Percentiles rank a stretch among this genome's conserved stretches.
These are phyloP conservation scores for Ceratina calcarata DNA, from an alignment of 1,140 invertebrate genomes.

Conservation along the genomic window DNA sequence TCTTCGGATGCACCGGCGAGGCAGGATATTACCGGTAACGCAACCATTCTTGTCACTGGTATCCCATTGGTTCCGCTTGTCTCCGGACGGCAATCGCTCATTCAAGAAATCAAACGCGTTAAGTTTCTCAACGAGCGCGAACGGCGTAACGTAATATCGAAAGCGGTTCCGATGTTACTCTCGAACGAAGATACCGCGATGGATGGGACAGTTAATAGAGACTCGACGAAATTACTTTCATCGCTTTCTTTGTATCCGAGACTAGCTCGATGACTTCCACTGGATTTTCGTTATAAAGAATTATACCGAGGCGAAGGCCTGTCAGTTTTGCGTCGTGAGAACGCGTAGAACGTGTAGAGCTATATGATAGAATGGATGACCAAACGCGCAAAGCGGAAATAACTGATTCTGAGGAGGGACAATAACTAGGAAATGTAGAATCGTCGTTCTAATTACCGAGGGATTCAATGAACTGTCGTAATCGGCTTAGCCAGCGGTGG, in stretches of 20 bases:
- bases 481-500: background rate
- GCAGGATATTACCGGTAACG: constrained; percentile 8
- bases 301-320: too few species aligned
- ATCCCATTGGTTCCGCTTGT: background rate
- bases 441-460: constrained; percentile 52
- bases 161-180: background rate
- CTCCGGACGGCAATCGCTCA: background rate
- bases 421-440: constrained; percentile 60
- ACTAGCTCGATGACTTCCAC: background rate
- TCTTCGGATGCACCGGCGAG: background rate
- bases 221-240: background rate
- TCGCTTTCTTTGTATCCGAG: too few species aligned
- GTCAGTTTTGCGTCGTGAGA: constrained; percentile 40
- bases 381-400: background rate
- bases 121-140: background rate
- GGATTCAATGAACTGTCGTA: constrained; percentile 15
- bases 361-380: constrained; percentile 28
- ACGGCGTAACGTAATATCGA: background rate
- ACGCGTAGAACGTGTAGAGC: background rate
- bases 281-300: too few species aligned
- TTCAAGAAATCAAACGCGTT: constrained; percentile 23
- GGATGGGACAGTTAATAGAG: background rate
- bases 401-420: constrained; percentile 17
- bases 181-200: background rate
- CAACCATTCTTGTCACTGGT: background rate